A percentile compares a stretch with the other conserved stretches of the same genome.
Evolutionary conservation across 2,797 vertebrate genomes (phyloP).

Genomic region (Hozukius guyotensis): DNA sequence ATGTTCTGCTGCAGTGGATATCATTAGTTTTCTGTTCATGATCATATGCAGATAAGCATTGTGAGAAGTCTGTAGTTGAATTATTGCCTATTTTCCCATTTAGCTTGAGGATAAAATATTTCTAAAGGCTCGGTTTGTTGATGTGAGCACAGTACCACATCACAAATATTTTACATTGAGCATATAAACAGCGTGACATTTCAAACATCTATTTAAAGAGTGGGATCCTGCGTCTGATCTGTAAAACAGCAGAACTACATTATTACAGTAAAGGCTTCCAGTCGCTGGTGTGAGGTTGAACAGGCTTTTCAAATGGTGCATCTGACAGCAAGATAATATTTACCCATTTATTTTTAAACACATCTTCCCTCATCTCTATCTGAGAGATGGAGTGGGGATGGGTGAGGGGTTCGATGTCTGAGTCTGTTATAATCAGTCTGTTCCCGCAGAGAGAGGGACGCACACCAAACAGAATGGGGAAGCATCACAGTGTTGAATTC

Average conservation of each 20-base stretch:
- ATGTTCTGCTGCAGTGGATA: not conserved
- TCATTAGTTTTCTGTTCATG: not conserved
- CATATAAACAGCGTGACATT: constrained; percentile 1
- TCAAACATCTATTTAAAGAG: constrained; percentile 10
- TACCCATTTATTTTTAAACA: constrained; percentile 54
- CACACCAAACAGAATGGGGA: constrained; percentile 50
- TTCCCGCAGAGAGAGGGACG: constrained; percentile 14
- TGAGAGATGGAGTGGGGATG: constrained; percentile 1
- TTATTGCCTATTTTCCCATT: not conserved
- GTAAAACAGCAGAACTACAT: constrained; percentile 11
- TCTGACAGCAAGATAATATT: constrained; percentile 52
- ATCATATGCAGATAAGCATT: not conserved
- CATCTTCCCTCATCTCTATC: constrained; percentile 14
- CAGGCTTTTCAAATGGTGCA: constrained; percentile 30
- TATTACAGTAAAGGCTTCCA: not conserved
- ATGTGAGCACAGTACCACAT: not conserved
- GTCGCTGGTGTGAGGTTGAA: constrained; percentile 12
- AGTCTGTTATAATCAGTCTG: constrained; percentile 43
- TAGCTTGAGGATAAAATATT: constrained; percentile 1
- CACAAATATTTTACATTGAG: constrained; percentile 1
- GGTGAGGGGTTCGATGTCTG: constrained; percentile 20
- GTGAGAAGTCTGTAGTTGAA: not conserved
- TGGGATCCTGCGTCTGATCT: not conserved
- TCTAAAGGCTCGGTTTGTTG: constrained; percentile 2
- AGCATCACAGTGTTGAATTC: not conserved